Base-by-base conservation (phyloP, 2,888 invertebrate genomes). In the Nudaria mundana region DNA sequence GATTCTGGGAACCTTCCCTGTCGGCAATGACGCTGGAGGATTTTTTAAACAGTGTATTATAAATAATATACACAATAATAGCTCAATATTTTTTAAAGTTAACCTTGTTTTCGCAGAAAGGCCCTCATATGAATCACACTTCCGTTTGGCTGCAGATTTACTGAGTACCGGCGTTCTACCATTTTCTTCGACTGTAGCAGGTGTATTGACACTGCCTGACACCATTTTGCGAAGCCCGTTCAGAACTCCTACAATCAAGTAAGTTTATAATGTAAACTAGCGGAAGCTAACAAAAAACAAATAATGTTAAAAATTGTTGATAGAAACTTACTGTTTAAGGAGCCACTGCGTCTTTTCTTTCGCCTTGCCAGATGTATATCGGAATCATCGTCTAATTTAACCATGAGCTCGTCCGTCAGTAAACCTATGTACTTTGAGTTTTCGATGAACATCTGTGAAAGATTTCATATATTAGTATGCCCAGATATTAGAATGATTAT, bases 321-420 rank as follows among this genome's bases (percentile, higher is more conserved):
- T 12, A 30, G 1, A 26, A 18, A 74, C 90, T 90, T 90, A 95
- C 96, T 91, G 81, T 95, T 96, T 54, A 96, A 89, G 58, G 96
- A 96, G 59, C 96, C 96, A 90, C 96, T 95, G 61, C 95, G 90
- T 67, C 96, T 90, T 78, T 95, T 95, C 77, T 95, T 95, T 71
- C 93, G 92, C 66, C 92, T 91, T 41, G 88, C 87, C 47, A 85
- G 73, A 62, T 84, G 80, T 3, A 80, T 69, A 65, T 83, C 89
- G 25, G 86, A 81, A 62, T 85, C 86, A 47, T 89, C 89, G 26
- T 89, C 86, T 6, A 90, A 72, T 51, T 90, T 86, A 5, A 70
- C 69, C 79, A 88, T 83, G 30, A 89, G 79, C 51, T 87, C 85
- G 37, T 93, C 91, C 0, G 95, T 93, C 44, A 96, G 79, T 40